Base-by-base conservation (phyloP, 2,888 invertebrate genomes). In the Oconnorella tubifera region DNA sequence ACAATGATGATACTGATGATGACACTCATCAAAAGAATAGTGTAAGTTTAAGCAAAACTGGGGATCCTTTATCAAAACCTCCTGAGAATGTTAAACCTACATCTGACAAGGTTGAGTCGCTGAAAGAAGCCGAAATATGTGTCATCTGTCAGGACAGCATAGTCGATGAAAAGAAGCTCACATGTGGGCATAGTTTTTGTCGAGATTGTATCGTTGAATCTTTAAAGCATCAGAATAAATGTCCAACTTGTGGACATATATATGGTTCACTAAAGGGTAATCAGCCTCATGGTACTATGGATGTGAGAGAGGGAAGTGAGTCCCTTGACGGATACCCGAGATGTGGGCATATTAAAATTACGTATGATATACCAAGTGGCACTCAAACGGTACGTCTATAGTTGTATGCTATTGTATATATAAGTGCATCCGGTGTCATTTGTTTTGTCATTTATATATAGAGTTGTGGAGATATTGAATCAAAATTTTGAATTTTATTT, bases 301-400 rank as follows among this genome's bases (percentile, higher is more conserved):
- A 56, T 25, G 51, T 63, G 2, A 28, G 31, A 1, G 32, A 56
- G 1, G 51, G 64, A 27, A n/a, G 48, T 10, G 10, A 14, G 10
- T 10, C 10, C 19, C 40, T 40, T 40, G 40, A 72, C 19, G 74
- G 74, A 3, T 70, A 62, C 48, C 40, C 50, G 23, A 62, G 63
- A 14, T 64, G 56, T 40, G 65, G 66, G 28, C 62, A 63, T 1
- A 74, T 74, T 40, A 55, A 65, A 27, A 75, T 76, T 14, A 62
- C 59, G 3, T 75, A 75, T 59, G 14, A 88, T 1, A 70, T 77
- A 56, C 70, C 70, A 6, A 49, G 56, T 65, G 77, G 77, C 4
- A 72, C 65, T 56, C 77, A 77, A 67, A 66, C 61, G 56, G 76
- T 76, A 61, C 65, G 69, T 69, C 40, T 40, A 19, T 40, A 40